Evolutionary conservation across 2,113 vertebrate genomes (phyloP).

Genomic region (Myiopsitta monachus): DNA sequence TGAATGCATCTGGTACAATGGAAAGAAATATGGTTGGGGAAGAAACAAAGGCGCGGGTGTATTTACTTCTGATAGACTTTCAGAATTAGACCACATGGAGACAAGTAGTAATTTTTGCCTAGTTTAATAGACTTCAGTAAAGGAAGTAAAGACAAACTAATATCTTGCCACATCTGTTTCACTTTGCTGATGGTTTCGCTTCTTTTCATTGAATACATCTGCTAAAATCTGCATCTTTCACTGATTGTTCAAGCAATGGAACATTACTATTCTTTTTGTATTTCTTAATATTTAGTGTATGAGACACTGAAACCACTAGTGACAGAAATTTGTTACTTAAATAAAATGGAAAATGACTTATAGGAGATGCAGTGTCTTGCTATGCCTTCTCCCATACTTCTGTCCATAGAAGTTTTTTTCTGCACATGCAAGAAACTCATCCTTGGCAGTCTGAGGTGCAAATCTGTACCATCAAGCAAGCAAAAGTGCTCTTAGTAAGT

Average conservation of each 20-base stretch:
- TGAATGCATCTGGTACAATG: background rate
- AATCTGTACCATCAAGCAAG: background rate
- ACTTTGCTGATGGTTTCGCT: background rate
- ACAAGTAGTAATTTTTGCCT: background rate
- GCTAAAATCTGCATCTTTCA: background rate
- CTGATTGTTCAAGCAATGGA: rapidly evolving
- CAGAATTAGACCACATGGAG: background rate
- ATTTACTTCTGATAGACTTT: background rate
- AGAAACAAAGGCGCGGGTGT: background rate
- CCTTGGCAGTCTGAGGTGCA: background rate
- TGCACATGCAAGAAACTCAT: background rate
- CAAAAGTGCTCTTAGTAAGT: background rate
- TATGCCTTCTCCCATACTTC: background rate
- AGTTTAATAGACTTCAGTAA: background rate
- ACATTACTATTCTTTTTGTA: rapidly evolving
- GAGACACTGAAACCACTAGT: background rate
- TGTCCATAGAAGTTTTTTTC: background rate
- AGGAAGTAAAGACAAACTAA: background rate
- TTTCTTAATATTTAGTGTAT: background rate
- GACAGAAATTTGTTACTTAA: background rate
- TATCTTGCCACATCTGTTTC: background rate
- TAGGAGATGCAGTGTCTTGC: background rate
- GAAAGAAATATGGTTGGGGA: background rate
- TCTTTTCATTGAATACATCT: background rate
- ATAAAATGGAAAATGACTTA: background rate